phyloP scores from a whole-genome alignment of 1,140 invertebrate genomes.

The Zaprionus inermis region DNA sequence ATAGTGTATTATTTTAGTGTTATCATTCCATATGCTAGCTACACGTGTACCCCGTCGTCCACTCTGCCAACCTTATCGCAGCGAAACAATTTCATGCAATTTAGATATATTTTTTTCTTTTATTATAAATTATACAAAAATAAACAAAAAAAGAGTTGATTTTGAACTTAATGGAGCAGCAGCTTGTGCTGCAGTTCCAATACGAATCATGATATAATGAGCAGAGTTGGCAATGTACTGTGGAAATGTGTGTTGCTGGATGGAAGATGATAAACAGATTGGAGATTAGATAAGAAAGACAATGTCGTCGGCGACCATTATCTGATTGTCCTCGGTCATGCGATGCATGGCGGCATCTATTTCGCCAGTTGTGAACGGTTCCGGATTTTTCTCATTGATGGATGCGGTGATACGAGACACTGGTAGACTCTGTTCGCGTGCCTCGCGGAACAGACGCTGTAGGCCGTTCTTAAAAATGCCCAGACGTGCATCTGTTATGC shows the following conservation, averaged over 20 bases:
- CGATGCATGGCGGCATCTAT: constrained; percentile 90
- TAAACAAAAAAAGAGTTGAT: constrained; percentile 9
- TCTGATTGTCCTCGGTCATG: constrained; percentile 95
- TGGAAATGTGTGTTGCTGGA: not conserved
- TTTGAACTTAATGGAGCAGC: constrained; percentile 7
- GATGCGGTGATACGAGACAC: constrained; percentile 86
- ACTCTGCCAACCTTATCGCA: not conserved
- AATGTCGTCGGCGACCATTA: constrained; percentile 95
- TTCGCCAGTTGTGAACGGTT: constrained; percentile 89
- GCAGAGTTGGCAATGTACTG: not conserved
- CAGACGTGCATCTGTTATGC: constrained; percentile 61
- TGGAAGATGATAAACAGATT: constrained; percentile 10
- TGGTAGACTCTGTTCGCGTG: constrained; percentile 88
- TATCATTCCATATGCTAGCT: not conserved
- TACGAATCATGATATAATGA: not conserved
- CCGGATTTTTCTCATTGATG: constrained; percentile 87
- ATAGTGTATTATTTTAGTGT: not conserved
- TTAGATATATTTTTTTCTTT: constrained; percentile 12
- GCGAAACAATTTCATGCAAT: not conserved
- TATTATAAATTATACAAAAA: constrained; percentile 25
- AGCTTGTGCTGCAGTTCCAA: not conserved
- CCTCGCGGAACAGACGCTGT: constrained; percentile 88
- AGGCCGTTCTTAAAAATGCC: constrained; percentile 87
- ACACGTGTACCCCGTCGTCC: not conserved
- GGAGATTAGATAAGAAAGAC: constrained; percentile 92